Base-by-base conservation (phyloP, 92 coral and sea anemone species). In the Porites cylindrica region DNA sequence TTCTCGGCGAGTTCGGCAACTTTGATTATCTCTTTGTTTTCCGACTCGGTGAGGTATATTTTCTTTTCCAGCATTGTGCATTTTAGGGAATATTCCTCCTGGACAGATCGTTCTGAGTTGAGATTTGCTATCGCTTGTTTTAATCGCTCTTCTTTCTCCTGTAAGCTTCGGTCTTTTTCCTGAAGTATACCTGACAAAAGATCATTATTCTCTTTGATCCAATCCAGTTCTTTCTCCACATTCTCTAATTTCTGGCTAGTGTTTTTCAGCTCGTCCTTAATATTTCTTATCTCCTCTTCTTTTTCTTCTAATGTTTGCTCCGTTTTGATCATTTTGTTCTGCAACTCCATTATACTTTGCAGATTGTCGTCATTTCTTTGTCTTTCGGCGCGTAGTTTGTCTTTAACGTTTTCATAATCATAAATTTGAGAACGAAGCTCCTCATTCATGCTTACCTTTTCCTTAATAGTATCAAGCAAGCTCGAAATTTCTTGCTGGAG, bases 41-140 rank as follows among this genome's bases (percentile, higher is more conserved):
- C 96, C 3, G 90, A 71, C 71, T 95, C 98, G 20, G 91, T 77
- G 51, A 95, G 78, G 26, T 82, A 69, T 4, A 91, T 62, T 75
- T 88, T 91, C 77, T 91, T 85, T 70, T 93, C 98, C 64, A 95
- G 62, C 88, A 86, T 82, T 62, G 93, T 91, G 50, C 98, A 95
- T 82, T 89, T 93, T 50, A 95, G 79, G 66, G 89, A 80, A 76
- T 88, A 89, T 77, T 95, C 93, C 43, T 93, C 89, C 47, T 91
- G 94, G 1, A 94, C 87, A 70, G 91, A 85, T 78, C 90, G 94
- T 66, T 93, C 96, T 2, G 96, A 88, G 80, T 93, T 81, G 59
- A 88, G 83, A 24, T 88, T 90, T 43, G 90, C 88, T 70, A 93
- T 82, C 1, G 90, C 85, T 64, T 87, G 91, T 80, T 76, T 85